Conservation (phyloP, 2,113 vertebrate species). For the Saguinus midas region DNA sequence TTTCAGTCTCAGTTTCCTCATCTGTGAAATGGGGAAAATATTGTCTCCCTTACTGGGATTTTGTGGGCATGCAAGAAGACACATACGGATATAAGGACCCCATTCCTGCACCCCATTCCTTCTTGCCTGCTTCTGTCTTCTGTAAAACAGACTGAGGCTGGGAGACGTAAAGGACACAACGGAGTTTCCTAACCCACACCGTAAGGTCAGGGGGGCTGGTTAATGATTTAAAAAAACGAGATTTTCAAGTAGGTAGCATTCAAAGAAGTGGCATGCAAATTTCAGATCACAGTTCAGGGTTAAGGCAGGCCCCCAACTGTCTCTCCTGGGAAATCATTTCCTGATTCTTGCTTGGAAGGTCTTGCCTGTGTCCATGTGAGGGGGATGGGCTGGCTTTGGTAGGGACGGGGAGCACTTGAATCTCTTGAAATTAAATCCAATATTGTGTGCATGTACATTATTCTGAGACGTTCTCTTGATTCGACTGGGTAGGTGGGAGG, state of each 20-base stretch:
- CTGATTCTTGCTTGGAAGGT: background rate
- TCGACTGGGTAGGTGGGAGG: background rate
- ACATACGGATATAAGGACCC: background rate
- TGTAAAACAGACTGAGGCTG: background rate
- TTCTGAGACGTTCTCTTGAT: background rate
- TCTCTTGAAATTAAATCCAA: background rate
- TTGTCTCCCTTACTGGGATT: background rate
- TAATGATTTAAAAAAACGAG: background rate
- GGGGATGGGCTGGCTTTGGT: background rate
- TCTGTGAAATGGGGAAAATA: background rate
- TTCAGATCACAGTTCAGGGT: background rate
- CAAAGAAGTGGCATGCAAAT: background rate
- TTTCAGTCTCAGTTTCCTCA: background rate
- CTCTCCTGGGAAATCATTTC: background rate
- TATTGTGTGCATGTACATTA: fast-evolving
- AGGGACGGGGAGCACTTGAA: background rate
- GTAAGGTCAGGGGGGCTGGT: background rate
- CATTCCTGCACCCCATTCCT: background rate
- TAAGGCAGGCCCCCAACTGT: background rate
- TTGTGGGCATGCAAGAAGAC: background rate
- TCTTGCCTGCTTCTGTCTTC: too few species aligned
- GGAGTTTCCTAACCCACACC: background rate
- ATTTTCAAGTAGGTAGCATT: background rate
- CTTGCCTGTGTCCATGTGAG: background rate
- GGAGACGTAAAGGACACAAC: background rate